Evolutionary conservation across 2,113 vertebrate species (phyloP), one percentile per base, ranked within the genome.

Genomic region (Proteles cristata): DNA sequence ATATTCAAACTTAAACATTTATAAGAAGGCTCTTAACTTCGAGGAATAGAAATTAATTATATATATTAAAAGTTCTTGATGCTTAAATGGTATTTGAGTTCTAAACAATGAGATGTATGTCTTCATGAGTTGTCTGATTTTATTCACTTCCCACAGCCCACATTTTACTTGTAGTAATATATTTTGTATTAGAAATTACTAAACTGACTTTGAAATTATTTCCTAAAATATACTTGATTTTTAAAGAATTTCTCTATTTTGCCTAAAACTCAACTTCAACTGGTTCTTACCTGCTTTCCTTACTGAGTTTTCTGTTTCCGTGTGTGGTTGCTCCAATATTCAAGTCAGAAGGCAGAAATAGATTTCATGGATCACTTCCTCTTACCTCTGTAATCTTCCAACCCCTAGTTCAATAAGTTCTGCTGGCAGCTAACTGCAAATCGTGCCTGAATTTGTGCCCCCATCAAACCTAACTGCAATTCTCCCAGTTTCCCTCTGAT

Each of bases 1-100:
- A 86, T 89, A 74, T 16, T 89, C 45, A 86, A 68, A 94, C 35
- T 82, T 93, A 92, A 97, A 89, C 11, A 89, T 87, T 95, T 74
- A 77, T 65, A 93, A 89, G 69, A 88, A 94, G 61, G 58, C 35
- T 83, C 33, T 88, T 58, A 93, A 90, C 15, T 74, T 87, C 45
- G 48, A 97, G 61, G 21, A 93, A 89, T 69, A 94, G 5, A 79
- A 79, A 69, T 89, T 85, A 48, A 82, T 55, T 86, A 26, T 69
- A 81, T 79, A 43, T 61, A 48, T 55, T 71, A 21, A 31, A 76
- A 93, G 9, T 23, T 15, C 15, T 91, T 76, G 11, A 66, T 68
- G 55, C 7, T 77, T 90, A 28, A 25, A 14, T 55, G 28, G 1
- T 73, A 6, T 58, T 17, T 33, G 58, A 89, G 4, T 14, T 73